Base-by-base conservation (phyloP, 1,140 invertebrate species). In the Rhyacophila brunnea region DNA sequence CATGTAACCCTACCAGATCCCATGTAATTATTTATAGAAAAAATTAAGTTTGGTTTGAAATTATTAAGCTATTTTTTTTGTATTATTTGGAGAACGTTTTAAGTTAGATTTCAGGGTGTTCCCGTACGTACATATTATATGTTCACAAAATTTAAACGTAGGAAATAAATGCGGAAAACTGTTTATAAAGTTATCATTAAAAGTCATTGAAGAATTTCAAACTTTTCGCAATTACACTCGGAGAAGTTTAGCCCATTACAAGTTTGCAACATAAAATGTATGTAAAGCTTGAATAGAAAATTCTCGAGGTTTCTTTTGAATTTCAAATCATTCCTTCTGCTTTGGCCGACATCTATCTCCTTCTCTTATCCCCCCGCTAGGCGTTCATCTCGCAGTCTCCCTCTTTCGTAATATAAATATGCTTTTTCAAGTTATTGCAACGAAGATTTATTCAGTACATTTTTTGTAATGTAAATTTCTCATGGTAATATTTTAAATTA, bases 361-460 rank as follows among this genome's bases (percentile, higher is more conserved):
- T 57, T 15, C 34, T 38, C 53, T 1, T 48, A 11, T 47, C 20
- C 54, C 3, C 14, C 6, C 40, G 38, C 4, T 34, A 10, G 36
- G 23, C 14, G 18, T 20, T 6, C 17, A 28, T 20, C 14, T 11
- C 15, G 14, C 48, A 36, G 32, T 60, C 62, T 35, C 53, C 13
- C 36, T 58, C 45, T 7, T 17, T 10, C 62, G 42, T 34, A 60
- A 64, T 64, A 60, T 64, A 64, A 64, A 64, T 64, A 64, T 64
- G 53, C 52, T 60, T 64, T 50, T 56, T 44, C 52, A 64, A 55
- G 49, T 60, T 64, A 60, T 60, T 60, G 62, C 58, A 58, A 23
- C 38, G 58, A 57, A 57, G 62, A 64, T 64, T 64, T 60, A 60
- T 64, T 64, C 62, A 64, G 62, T 53, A 60, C 54, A 58, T 53